phyloP scores from a whole-genome alignment of 2,888 invertebrate genomes.

The Cantharis rufa region DNA sequence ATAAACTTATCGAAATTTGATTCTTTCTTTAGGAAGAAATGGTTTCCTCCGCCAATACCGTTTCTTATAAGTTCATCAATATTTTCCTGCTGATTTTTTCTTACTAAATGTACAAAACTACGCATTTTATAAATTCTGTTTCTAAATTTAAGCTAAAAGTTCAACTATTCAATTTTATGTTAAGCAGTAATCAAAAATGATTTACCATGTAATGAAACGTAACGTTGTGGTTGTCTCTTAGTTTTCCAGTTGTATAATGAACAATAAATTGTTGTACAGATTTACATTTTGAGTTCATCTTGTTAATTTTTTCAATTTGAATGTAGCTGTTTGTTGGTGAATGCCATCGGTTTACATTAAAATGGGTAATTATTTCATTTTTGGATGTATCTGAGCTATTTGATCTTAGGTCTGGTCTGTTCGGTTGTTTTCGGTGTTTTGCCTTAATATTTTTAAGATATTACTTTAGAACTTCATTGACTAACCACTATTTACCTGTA shows the following conservation, averaged over 20 bases:
- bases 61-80: constrained; percentile 42
- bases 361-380: constrained; percentile 39
- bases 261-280: constrained; percentile 48
- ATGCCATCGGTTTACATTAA: constrained; percentile 42
- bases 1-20: constrained; percentile 51
- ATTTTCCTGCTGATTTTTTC: constrained; percentile 36
- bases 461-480: neutral
- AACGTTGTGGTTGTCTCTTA: constrained; percentile 43
- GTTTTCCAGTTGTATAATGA: constrained; percentile 46
- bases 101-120: constrained; percentile 42
- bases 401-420: neutral
- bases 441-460: constrained; percentile 37
- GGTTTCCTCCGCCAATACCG: constrained; percentile 42
- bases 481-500: constrained; percentile 44
- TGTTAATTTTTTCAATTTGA: constrained; percentile 40
- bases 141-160: constrained; percentile 50
- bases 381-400: constrained; percentile 12
- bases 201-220: constrained; percentile 51
- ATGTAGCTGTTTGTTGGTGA: constrained; percentile 52
- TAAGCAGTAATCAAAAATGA: neutral
- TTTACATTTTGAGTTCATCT: constrained; percentile 45
- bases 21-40: constrained; percentile 42
- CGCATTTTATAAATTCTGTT: constrained; percentile 46
- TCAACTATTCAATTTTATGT: neutral
- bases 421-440: constrained; percentile 45